Base-by-base conservation (phyloP, 2,113 vertebrate species). In the Nanorana parkeri region DNA sequence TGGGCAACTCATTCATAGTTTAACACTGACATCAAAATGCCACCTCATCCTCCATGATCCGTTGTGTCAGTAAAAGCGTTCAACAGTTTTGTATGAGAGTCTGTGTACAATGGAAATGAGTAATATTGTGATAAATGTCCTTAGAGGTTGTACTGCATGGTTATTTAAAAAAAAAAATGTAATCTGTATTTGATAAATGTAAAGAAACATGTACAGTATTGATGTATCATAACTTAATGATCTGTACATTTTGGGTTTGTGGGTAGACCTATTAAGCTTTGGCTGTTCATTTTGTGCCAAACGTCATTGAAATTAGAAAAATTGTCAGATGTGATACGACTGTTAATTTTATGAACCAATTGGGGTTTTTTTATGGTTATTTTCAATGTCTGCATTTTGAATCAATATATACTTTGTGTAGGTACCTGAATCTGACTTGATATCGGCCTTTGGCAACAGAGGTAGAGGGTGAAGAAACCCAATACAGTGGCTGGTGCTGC, bases 141-240 rank as follows among this genome's bases (percentile, higher is more conserved):
- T 89, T 88, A 90, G 85, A 90, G 87, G 86, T 91, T 91, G 55
- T 56, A 56, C 88, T 94, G 92, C 93, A 94, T 94, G 93, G 85
- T 89, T 72, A 88, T 93, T 93, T 92, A 92, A 90, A 84, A 87
- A 47, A 41, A 41, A 47, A 47, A 4, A 74, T 72, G 28, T 85
- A 88, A 89, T 90, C 89, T 89, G 90, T 93, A 91, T 89, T 91
- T 92, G 90, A 80, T 60, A 71, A 89, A 54, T 73, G 52, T 36
- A 74, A 52, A 61, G 21, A 58, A 36, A 88, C 90, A 92, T 94
- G 92, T 94, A 94, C 92, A 94, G 92, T 93, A 85, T 89, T 93
- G 88, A 85, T 91, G 89, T 90, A 85, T 88, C 87, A 47, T 47
- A 90, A 87, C 88, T 91, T 86, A 56, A 86, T 88, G 88, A 89